Conservation (phyloP, 2,888 invertebrate species). For the Nemoura dubitans region DNA sequence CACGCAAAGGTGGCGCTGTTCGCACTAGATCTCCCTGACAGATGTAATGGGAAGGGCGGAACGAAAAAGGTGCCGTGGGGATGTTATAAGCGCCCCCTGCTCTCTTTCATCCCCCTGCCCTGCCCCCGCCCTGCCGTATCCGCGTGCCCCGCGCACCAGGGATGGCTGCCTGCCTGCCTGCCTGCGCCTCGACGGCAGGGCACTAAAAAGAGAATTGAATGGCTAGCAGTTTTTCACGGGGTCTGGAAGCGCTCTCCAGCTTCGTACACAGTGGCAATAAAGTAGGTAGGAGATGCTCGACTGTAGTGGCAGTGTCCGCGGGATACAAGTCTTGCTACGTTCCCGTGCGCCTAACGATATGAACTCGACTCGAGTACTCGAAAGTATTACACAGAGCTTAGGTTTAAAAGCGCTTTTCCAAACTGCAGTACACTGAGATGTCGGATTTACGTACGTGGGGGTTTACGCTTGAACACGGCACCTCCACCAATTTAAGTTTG, state of each 20-base stretch:
- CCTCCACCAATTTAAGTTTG: not conserved
- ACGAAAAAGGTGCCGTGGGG: slow-evolving; percentile 40
- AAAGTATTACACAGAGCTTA: slow-evolving; percentile 9
- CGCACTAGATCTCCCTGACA: slow-evolving; percentile 49
- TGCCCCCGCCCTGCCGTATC: not conserved
- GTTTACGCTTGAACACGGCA: not conserved
- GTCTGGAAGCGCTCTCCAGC: slow-evolving; percentile 29
- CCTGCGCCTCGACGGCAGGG: not conserved
- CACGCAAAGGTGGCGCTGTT: slow-evolving; percentile 45
- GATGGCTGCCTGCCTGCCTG: not conserved
- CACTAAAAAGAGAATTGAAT: slow-evolving; percentile 38
- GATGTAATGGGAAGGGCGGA: slow-evolving; percentile 47
- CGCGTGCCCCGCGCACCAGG: not conserved
- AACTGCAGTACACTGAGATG: not conserved
- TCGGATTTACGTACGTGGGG: not conserved
- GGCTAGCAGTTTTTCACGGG: slow-evolving; percentile 38
- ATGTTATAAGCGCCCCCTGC: slow-evolving; percentile 20
- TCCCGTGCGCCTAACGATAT: slow-evolving; percentile 1
- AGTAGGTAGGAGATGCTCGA: not conserved
- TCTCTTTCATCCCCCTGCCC: slow-evolving; percentile 25
- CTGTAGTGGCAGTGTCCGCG: not conserved
- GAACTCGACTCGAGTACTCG: slow-evolving; percentile 1
- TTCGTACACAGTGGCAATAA: slow-evolving; percentile 33
- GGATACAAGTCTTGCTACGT: slow-evolving; percentile 9
- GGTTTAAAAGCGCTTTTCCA: not conserved